Base-by-base conservation (phyloP, 2,113 vertebrate species). In the Columba janthina region DNA sequence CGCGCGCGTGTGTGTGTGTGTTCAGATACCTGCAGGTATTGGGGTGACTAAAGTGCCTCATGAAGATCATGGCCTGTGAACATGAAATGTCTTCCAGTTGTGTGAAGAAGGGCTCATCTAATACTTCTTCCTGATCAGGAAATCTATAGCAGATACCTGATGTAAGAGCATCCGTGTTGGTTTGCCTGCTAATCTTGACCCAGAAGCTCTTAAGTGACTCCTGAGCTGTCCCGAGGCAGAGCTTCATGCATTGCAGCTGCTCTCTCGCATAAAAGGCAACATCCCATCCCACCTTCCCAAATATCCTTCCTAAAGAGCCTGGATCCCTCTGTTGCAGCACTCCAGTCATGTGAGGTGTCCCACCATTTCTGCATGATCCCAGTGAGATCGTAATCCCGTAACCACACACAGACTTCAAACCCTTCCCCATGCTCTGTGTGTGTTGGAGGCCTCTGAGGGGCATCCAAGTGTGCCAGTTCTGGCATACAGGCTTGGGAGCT, bases 381-480 rank as follows among this genome's bases (percentile, higher is more conserved):
- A 21, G 1, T 50, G n/a, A 44, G 42, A 34, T 8, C 31, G 9
- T 76, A 84, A 44, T 20, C 26, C 26, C 76, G 17, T 84, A 75
- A 58, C n/a, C 62, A 36, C 29, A 11, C 12, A 20, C 15, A 32
- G 31, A 22, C 36, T 83, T 82, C 1, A 2, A 42, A 46, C 8
- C 56, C 11, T 85, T 57, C 10, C 17, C 48, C 2, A 1, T 80
- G 22, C 51, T 71, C 40, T 9, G 3, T 44, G n/a, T 0, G 1
- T 76, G 25, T 44, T 29, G 44, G 40, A 44, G 31, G 62, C 48
- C n/a, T 76, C 1, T 1, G n/a, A 64, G 31, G 10, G 36, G 10
- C 48, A 34, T 75, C 64, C 0, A 9, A 16, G 42, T 48, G n/a
- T 87, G 34, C 62, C 4, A 0, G 16, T 80, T 87, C 32, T 0